phyloP scores from a whole-genome alignment of 2,113 vertebrate species.

The Atherinomorus stipes region DNA sequence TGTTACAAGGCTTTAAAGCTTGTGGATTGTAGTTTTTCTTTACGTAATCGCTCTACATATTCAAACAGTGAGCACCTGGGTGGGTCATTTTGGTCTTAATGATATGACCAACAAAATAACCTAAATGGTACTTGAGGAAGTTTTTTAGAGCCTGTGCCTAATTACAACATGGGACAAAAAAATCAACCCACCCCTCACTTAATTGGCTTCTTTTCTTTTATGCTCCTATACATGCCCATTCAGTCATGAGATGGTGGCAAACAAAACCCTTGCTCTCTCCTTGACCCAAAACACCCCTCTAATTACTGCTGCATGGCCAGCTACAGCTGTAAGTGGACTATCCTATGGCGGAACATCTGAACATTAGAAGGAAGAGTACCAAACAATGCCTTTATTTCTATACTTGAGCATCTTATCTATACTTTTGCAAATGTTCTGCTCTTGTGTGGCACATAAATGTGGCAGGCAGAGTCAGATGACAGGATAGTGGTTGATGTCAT shows the following conservation, averaged over 20 bases:
- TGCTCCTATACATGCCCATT: slow-evolving; percentile 76
- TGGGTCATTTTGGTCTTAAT: slow-evolving; percentile 78
- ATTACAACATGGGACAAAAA: slow-evolving; percentile 79
- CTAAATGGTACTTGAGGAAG: slow-evolving; percentile 76
- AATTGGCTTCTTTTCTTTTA: slow-evolving; percentile 84
- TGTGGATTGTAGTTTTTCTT: slow-evolving; percentile 57
- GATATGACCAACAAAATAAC: slow-evolving; percentile 81
- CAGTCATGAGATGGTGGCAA: slow-evolving; percentile 80
- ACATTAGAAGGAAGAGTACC: background rate
- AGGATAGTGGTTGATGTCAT: slow-evolving; percentile 35
- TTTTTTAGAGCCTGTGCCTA: slow-evolving; percentile 75
- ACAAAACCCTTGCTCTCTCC: slow-evolving; percentile 81
- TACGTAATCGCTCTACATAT: slow-evolving; percentile 68
- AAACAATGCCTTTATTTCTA: slow-evolving; percentile 20
- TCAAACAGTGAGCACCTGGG: slow-evolving; percentile 77
- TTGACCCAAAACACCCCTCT: slow-evolving; percentile 79
- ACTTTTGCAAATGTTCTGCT: slow-evolving; percentile 2
- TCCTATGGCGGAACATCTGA: slow-evolving; percentile 35
- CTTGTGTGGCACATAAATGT: background rate
- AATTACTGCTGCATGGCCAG: slow-evolving; percentile 76
- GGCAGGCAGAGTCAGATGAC: slow-evolving; percentile 15
- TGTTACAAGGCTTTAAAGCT: slow-evolving; percentile 51
- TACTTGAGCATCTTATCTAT: background rate
- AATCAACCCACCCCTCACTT: slow-evolving; percentile 76
- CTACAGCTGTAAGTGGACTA: slow-evolving; percentile 63